Evolutionary conservation across 2,888 invertebrate genomes (phyloP), one percentile per base, ranked within the genome.

Genomic region (Ectemnius continuus): DNA sequence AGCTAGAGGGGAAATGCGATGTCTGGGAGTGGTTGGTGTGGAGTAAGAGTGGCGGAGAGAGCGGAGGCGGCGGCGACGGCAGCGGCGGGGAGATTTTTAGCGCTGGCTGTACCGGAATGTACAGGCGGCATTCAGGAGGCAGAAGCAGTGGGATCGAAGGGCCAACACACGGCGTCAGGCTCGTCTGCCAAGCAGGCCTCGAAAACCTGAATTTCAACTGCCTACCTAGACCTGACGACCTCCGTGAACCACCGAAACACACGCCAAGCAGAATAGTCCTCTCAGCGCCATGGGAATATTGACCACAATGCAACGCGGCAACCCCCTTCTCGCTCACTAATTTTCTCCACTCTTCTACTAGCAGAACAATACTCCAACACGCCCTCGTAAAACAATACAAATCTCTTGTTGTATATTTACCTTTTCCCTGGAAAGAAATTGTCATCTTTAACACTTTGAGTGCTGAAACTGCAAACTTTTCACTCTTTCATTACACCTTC

Each of bases 131-230:
- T 78, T 81, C 78, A 74, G 73, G 76, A 79, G 75, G 73, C 67
- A 73, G 68, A 69, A 74, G 72, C 82, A 79, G 75, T 76, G 79
- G 80, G 75, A 72, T 76, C 78, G 81, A 78, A 80, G 80, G 80
- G 78, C 78, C 78, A 78, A 78, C 77, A 36, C 36, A 36, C 36
- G 36, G 52, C 52, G 75, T 73, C 75, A 66, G 73, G 76, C 81
- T 81, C 80, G 81, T 81, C 82, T 78, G 77, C 81, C 82, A 73
- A 66, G 74, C 79, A 75, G 80, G 76, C 76, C 78, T 79, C 84
- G 79, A 84, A 85, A 86, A 87, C 87, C 86, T 86, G 87, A 87
- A 86, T 85, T 86, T 86, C 86, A 84, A 85, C 83, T 81, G 81
- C 80, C 82, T 83, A 83, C 79, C 78, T 81, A 80, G 83, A 85